These are phyloP conservation scores for Mesoligia furuncula DNA, from an alignment of 2,888 invertebrate genomes.

Conservation along the genomic window DNA sequence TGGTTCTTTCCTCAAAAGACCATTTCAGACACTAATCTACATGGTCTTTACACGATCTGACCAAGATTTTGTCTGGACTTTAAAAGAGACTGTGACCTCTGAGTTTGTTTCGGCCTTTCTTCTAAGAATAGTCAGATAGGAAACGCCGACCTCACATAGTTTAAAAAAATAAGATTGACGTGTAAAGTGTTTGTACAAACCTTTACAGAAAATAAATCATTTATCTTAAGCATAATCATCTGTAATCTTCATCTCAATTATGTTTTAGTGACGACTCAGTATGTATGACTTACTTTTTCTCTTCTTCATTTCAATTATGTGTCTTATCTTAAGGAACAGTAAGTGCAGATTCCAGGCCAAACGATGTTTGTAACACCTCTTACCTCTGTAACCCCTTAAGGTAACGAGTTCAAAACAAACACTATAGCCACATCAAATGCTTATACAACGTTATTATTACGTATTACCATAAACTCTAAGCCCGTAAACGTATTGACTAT, in stretches of 20 bases:
- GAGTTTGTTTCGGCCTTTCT: too few species aligned
- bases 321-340: not conserved
- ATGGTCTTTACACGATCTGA: too few species aligned
- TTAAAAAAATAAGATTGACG: too few species aligned
- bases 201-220: too few species aligned
- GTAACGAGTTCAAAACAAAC: constrained; percentile 21
- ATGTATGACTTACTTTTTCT: not conserved
- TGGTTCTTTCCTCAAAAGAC: too few species aligned
- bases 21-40: too few species aligned
- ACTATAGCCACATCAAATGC: constrained; percentile 27
- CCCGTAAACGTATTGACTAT: constrained; percentile 61
- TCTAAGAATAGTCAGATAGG: too few species aligned
- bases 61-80: too few species aligned
- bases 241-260: not conserved
- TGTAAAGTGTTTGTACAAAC: too few species aligned
- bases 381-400: not conserved
- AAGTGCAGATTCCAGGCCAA: not conserved
- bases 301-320: not conserved
- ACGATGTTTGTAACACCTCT: not conserved
- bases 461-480: constrained; percentile 52
- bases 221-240: not conserved
- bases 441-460: constrained; percentile 38
- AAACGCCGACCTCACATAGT: too few species aligned
- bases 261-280: not conserved
- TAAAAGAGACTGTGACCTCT: too few species aligned